Evolutionary conservation across 2,888 invertebrate genomes (phyloP).

Genomic region (Timema cristinae): DNA sequence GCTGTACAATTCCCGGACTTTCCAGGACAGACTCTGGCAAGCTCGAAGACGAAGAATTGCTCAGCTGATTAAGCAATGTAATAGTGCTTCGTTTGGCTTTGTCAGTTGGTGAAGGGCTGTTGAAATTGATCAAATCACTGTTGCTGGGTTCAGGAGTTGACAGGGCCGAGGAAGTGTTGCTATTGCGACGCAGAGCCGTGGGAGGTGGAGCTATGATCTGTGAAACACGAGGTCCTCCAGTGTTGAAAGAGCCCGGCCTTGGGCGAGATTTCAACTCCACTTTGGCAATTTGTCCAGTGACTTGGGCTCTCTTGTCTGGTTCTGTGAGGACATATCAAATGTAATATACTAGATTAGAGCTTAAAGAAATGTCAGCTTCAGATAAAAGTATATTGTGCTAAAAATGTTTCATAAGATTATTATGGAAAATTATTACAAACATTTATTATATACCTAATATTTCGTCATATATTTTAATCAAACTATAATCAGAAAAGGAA

Average conservation of each 20-base stretch:
- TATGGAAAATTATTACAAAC: no score
- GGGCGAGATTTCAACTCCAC: slow-evolving; percentile 49
- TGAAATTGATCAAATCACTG: slow-evolving; percentile 30
- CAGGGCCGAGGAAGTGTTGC: slow-evolving; percentile 32
- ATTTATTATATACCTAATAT: no score
- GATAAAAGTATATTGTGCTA: no score
- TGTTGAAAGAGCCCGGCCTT: slow-evolving; percentile 53
- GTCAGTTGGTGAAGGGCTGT: slow-evolving; percentile 27
- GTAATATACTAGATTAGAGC: no score
- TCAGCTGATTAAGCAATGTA: background rate
- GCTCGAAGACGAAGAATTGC: background rate
- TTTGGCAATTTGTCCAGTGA: background rate
- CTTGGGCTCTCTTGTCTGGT: background rate
- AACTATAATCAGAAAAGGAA: no score
- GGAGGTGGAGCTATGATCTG: slow-evolving; percentile 39
- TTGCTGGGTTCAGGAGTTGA: slow-evolving; percentile 17
- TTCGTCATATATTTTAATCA: no score
- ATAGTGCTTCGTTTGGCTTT: slow-evolving; percentile 18
- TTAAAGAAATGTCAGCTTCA: no score
- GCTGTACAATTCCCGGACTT: background rate
- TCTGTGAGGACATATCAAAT: no score
- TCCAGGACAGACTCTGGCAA: background rate
- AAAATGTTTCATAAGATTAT: no score
- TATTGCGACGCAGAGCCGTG: slow-evolving; percentile 34
- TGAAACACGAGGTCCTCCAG: slow-evolving; percentile 39